Evolutionary conservation across 92 coral and sea anemone species (phyloP), one percentile per base, ranked within the genome.

Genomic region (Epizoanthus ramosus): DNA sequence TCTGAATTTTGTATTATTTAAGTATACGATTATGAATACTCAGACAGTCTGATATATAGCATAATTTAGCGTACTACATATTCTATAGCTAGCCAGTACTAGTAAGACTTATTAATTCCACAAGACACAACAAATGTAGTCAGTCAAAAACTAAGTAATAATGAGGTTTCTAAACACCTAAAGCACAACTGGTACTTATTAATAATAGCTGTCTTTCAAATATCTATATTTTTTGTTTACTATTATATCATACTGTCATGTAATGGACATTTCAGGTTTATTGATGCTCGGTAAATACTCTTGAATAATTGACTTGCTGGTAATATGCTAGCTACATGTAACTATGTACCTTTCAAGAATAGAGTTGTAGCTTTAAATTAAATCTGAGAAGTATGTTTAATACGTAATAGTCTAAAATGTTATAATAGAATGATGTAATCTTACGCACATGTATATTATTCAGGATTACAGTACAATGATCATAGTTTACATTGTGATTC

Each of bases 51-150:
- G 58, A 39, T 14, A 3, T 58, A 12, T 43, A 41, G 22, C 41
- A 60, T 5, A 37, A 13, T 59, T 12, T 59, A 41, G 31, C 31
- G 2, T 28, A 28, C 31, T 28, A 37, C 43, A 37, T 37, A 37
- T 37, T 37, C 43, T 12, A 10, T 9, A 9, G 15, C 7, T 50
- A 50, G 14, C 2, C 14, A 50, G 54, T 50, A 9, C 12, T 10
- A 28, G 0, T 28, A 28, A 22, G 28, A 75, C 50, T 41, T 21
- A 31, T 77, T 13, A 59, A 28, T 28, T 28, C 31, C 14, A 56
- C 8, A 77, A 77, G 82, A 77, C 82, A 77, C 14, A 77, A 77
- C 71, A 77, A 61, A 63, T 35, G 17, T 57, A 41, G 24, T 33
- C 57, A 77, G 63, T 77, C 41, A 23, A 61, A 58, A 77, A 77